Percentiles rank a stretch among this genome's conserved stretches.
These are phyloP conservation scores for Hydropsyche tenuis DNA, from an alignment of 1,140 invertebrate genomes.

Conservation along the genomic window DNA sequence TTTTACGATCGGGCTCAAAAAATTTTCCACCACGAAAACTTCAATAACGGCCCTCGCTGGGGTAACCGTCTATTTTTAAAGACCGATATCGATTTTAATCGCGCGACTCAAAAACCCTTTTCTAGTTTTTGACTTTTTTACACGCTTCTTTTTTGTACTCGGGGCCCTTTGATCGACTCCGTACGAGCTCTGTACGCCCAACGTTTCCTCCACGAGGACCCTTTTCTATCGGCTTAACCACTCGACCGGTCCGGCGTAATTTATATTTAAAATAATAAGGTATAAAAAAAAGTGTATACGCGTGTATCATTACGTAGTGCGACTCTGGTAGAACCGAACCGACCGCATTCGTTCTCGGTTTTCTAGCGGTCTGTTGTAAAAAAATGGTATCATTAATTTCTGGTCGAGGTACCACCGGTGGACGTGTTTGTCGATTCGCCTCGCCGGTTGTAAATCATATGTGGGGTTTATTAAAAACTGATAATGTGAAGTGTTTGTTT, in stretches of 20 bases:
- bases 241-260: too few relatives aligned
- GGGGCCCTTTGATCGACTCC: neutral
- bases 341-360: slow-evolving; percentile 15
- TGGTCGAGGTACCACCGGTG: neutral
- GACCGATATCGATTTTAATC: slow-evolving; percentile 21
- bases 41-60: slow-evolving; percentile 2
- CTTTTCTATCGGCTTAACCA: too few relatives aligned
- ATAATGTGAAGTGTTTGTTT: neutral
- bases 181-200: neutral
- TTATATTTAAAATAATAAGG: neutral
- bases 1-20: too few relatives aligned
- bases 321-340: slow-evolving; percentile 8
- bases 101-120: slow-evolving; percentile 2
- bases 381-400: slow-evolving; percentile 12
- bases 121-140: neutral
- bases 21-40: slow-evolving; percentile 1
- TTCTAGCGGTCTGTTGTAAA: neutral
- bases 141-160: neutral
- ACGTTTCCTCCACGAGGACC: neutral
- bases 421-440: neutral
- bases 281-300: neutral
- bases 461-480: slow-evolving; percentile 5
- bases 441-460: slow-evolving; percentile 4
- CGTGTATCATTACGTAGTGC: too few relatives aligned
- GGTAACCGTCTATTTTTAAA: slow-evolving; percentile 22